Evolutionary conservation across 37 sponge, comb jelly and placozoan genomes (phyloP), one percentile per base, ranked within the genome.

Genomic region (Beroe ovata): DNA sequence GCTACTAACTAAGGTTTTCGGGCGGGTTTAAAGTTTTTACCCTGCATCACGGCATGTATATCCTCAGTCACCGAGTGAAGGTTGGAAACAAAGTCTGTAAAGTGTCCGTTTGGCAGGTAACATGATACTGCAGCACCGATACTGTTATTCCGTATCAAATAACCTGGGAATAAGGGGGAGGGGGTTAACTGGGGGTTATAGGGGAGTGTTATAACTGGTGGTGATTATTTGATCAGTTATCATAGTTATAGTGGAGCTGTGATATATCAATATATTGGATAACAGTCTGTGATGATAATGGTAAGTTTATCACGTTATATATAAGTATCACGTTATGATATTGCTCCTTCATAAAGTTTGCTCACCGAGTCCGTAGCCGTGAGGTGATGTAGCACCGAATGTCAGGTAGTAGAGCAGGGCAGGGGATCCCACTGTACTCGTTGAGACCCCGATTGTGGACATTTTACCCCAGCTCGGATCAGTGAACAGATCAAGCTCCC

Each of bases 361-460:
- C 84, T 22, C 2, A 77, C 84, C 84, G 21, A 77, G 8, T 8
- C 84, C 84, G 33, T 26, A 77, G n/a, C 84, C 84, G 4, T 77
- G 41, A 6, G 84, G 84, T 21, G 84, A 77, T 6, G 41, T 54
- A 40, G 84, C 84, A n/a, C 84, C 84, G n/a, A 77, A 77, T 2
- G 28, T 25, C 4, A 77, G 47, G 47, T 42, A 77, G 22, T 36
- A 21, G 18, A 23, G 42, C 8, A 77, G 54, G 1, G 54, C 42
- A 0, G 84, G 84, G 6, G 84, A 39, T 19, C 84, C 84, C 21
- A 97, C 90, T 2, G 99, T 97, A 60, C 94, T 94, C 38, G 99
- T 97, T 16, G 99, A 97, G 29, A 97, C 60, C 61, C 93, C 93
- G 41, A 97, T 94, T 72, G 92, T 93, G 33, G 91, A 92, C 69